These are phyloP conservation scores for Echeneis naucrates DNA, from an alignment of 2,797 vertebrate species.

Conservation along the genomic window DNA sequence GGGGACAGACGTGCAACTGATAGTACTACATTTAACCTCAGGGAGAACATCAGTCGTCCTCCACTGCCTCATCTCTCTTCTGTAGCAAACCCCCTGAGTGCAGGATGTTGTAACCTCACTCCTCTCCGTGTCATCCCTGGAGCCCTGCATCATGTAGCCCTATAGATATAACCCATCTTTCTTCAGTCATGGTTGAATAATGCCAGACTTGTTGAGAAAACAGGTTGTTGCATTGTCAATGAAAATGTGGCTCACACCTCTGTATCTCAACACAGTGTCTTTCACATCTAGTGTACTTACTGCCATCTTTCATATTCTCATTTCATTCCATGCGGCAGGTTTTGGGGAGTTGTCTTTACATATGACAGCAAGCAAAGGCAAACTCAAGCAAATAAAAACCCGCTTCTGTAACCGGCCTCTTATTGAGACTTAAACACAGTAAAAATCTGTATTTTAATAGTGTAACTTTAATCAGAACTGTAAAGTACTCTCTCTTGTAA, in stretches of 20 bases:
- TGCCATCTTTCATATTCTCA: constrained; percentile 26
- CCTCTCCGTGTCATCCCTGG: constrained; percentile 36
- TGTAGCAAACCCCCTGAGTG: constrained; percentile 37
- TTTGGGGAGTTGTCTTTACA: constrained; percentile 25
- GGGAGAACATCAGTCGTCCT: constrained; percentile 53
- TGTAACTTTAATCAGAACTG: too few relatives aligned
- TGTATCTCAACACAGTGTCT: constrained; percentile 27
- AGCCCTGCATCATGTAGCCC: constrained; percentile 38
- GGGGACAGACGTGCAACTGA: constrained; percentile 62
- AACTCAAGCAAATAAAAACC: constrained; percentile 1
- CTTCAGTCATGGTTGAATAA: constrained; percentile 56
- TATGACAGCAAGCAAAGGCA: neutral
- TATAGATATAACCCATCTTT: constrained; percentile 42
- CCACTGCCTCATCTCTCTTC: constrained; percentile 60
- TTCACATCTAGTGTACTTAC: constrained; percentile 22
- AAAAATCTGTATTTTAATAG: too few relatives aligned
- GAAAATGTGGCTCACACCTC: constrained; percentile 18
- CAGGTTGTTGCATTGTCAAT: constrained; percentile 36
- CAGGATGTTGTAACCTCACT: constrained; percentile 43
- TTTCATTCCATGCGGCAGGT: constrained; percentile 16
- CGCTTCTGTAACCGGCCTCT: too few relatives aligned
- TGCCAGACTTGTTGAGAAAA: constrained; percentile 21
- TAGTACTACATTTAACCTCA: constrained; percentile 64
- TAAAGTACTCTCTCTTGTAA: too few relatives aligned
- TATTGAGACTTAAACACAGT: too few relatives aligned